phyloP scores from a whole-genome alignment of 2,113 vertebrate species.

The Tapirus terrestris region DNA sequence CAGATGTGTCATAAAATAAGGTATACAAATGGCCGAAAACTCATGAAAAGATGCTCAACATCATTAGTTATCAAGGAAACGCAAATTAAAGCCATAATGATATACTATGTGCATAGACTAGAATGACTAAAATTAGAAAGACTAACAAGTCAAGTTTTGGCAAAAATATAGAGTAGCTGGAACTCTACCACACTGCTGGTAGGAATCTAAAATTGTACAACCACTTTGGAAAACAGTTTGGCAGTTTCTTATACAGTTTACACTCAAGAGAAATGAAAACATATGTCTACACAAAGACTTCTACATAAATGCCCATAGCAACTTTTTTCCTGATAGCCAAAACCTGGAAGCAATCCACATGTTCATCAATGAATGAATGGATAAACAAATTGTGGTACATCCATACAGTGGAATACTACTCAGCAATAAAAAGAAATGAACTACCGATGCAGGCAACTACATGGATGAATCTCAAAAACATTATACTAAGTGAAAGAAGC shows the following conservation, averaged over 20 bases:
- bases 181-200: background rate
- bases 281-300: background rate
- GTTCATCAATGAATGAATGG: background rate
- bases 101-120: background rate
- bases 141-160: background rate
- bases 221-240: background rate
- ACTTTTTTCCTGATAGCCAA: background rate
- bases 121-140: background rate
- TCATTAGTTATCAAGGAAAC: background rate
- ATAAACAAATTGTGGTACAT: background rate
- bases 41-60: background rate
- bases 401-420: background rate
- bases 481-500: background rate
- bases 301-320: background rate
- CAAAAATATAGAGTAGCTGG: background rate
- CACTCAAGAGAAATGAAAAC: background rate
- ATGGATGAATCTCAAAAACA: background rate
- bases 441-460: background rate
- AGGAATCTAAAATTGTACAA: background rate
- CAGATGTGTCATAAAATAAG: slow-evolving; percentile 12
- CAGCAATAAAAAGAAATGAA: background rate
- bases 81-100: background rate
- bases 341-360: background rate
- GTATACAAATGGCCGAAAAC: background rate
- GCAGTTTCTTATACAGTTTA: background rate